Evolutionary conservation across 1,140 invertebrate species (phyloP).

Genomic region (Yoshiicerus persimilis): DNA sequence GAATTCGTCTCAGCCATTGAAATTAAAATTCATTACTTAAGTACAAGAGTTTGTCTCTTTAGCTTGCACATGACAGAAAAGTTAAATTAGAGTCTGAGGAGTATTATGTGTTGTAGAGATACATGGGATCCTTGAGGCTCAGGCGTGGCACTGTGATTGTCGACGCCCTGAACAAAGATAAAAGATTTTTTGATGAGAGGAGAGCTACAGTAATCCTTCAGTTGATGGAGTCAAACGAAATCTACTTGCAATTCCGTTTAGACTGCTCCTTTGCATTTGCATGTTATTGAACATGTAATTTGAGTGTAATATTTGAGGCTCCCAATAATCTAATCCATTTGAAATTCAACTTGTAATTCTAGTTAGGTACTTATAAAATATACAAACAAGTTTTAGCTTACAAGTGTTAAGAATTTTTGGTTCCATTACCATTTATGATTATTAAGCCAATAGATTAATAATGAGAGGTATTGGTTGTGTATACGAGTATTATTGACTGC

Average conservation of each 20-base stretch:
- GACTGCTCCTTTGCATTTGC: too few relatives aligned
- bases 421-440: neutral
- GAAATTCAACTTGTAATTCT: neutral
- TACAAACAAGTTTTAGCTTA: neutral
- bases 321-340: neutral
- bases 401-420: neutral
- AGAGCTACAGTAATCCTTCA: neutral
- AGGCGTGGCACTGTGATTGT: neutral
- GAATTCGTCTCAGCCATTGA: neutral
- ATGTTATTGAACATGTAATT: neutral
- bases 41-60: neutral
- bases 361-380: neutral
- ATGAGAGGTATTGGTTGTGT: neutral
- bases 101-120: neutral
- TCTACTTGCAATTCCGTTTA: neutral
- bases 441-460: neutral
- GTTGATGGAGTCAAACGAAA: neutral
- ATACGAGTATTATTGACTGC: neutral
- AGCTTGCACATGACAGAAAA: neutral
- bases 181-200: constrained; percentile 1
- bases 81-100: neutral
- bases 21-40: neutral
- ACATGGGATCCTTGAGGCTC: neutral
- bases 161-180: constrained; percentile 4
- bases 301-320: neutral